phyloP scores from a whole-genome alignment of 64 coral and sea anemone genomes.

The Actinia equina region DNA sequence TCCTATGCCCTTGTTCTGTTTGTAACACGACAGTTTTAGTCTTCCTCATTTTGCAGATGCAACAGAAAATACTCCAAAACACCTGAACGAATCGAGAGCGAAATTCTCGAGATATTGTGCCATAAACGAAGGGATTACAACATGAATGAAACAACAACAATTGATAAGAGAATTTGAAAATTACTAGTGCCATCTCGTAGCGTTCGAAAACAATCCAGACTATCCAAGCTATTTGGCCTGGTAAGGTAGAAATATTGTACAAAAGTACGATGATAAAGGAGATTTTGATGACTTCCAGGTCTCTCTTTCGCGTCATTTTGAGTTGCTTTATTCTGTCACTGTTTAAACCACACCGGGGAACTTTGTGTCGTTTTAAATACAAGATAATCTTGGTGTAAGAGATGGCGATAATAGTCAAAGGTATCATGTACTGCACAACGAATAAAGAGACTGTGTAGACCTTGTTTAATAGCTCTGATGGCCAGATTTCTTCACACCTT shows the following conservation, averaged over 20 bases:
- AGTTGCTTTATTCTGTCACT: background rate
- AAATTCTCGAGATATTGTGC: background rate
- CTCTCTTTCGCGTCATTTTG: background rate
- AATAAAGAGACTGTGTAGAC: background rate
- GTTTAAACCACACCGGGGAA: background rate
- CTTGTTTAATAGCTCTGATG: background rate
- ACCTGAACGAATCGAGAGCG: background rate
- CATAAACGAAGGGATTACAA: slow-evolving; percentile 23
- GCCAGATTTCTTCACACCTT: background rate
- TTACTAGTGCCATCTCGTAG: background rate
- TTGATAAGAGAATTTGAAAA: background rate
- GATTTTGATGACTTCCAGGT: background rate
- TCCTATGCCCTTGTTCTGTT: too few species aligned
- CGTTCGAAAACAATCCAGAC: background rate
- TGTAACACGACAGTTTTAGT: too few species aligned
- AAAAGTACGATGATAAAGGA: background rate
- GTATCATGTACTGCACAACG: background rate
- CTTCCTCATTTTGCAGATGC: too few species aligned
- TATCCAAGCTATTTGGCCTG: slow-evolving; percentile 14
- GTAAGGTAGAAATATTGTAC: slow-evolving; percentile 9
- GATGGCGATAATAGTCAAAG: background rate
- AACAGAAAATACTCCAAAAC: background rate
- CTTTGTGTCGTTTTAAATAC: background rate
- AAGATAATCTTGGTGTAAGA: slow-evolving; percentile 20
- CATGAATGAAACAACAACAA: background rate